These are phyloP conservation scores for Ferrisia virgata DNA, from an alignment of 2,888 invertebrate genomes.

Conservation along the genomic window DNA sequence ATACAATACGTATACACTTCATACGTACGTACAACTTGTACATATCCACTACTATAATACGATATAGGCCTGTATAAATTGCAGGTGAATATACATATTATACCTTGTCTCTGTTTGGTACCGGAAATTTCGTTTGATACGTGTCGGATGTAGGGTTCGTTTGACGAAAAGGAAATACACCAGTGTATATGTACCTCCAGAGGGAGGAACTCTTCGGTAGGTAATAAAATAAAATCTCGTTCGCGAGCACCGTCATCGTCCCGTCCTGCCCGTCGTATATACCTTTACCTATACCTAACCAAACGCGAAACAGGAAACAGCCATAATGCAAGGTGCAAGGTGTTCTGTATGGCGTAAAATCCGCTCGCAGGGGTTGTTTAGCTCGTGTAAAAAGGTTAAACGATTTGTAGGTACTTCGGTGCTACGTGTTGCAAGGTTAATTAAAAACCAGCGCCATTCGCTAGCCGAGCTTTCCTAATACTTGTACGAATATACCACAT, in stretches of 20 bases:
- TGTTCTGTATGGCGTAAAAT: background rate
- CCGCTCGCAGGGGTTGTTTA: slow-evolving; percentile 6
- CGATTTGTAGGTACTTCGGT: background rate
- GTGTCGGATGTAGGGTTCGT: slow-evolving; percentile 20
- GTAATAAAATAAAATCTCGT: background rate
- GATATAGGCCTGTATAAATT: background rate
- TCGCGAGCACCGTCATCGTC: background rate
- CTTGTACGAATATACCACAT: too few species aligned
- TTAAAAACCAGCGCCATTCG: background rate
- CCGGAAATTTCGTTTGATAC: slow-evolving; percentile 20
- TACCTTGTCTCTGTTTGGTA: background rate
- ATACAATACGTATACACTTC: too few species aligned
- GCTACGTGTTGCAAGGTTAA: slow-evolving; percentile 3
- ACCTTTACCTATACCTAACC: background rate
- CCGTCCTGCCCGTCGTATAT: too few species aligned
- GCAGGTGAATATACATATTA: slow-evolving; percentile 1
- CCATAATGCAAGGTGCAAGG: background rate
- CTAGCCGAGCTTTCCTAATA: background rate
- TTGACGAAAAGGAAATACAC: slow-evolving; percentile 15
- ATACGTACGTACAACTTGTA: too few species aligned
- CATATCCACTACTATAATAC: too few species aligned
- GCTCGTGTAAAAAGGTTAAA: slow-evolving; percentile 20
- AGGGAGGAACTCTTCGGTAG: background rate
- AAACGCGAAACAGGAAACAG: slow-evolving; percentile 4
- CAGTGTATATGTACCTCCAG: too few species aligned